A percentile compares a stretch with the other conserved stretches of the same genome.
Conservation (phyloP, 1,140 invertebrate genomes). For the Globodera rostochiensis region DNA sequence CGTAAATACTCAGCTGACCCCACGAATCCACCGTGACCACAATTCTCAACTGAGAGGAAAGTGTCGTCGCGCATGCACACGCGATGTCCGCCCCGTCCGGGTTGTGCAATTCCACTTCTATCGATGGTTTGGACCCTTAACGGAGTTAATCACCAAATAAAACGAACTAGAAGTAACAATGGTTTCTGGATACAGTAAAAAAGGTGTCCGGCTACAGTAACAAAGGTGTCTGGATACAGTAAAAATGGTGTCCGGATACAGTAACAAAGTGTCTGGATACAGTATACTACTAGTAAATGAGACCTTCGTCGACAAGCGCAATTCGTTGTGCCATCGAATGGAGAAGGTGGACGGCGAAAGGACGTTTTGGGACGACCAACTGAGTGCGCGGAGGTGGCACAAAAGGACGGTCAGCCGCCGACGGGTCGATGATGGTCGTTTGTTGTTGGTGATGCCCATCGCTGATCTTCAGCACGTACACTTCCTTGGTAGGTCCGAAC, state of each 20-base stretch:
- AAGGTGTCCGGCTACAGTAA: too few species aligned
- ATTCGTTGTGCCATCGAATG: conserved; percentile 43
- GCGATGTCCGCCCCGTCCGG: conserved; percentile 35
- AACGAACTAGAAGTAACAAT: conserved; percentile 15
- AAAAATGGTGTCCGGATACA: too few species aligned
- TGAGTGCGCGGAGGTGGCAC: conserved; percentile 21
- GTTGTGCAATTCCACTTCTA: conserved; percentile 42
- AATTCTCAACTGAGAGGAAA: conserved; percentile 35
- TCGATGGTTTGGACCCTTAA: background rate
- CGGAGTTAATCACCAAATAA: background rate
- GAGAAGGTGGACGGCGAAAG: conserved; percentile 30
- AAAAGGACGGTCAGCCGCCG: background rate
- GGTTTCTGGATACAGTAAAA: too few species aligned
- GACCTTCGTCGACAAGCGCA: conserved; percentile 43
- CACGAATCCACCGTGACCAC: conserved; percentile 48
- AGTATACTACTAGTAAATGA: too few species aligned
- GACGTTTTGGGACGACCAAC: conserved; percentile 35
- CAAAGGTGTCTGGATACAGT: too few species aligned
- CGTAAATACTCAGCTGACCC: conserved; percentile 42
- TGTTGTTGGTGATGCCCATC: background rate
- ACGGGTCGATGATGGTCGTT: background rate
- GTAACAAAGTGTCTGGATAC: too few species aligned
- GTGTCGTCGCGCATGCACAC: conserved; percentile 35
- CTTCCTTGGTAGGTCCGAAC: conserved; percentile 46
- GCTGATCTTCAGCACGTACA: conserved; percentile 27